Evolutionary conservation across 2,888 invertebrate genomes (phyloP).

Genomic region (Nymphalis polychloros): DNA sequence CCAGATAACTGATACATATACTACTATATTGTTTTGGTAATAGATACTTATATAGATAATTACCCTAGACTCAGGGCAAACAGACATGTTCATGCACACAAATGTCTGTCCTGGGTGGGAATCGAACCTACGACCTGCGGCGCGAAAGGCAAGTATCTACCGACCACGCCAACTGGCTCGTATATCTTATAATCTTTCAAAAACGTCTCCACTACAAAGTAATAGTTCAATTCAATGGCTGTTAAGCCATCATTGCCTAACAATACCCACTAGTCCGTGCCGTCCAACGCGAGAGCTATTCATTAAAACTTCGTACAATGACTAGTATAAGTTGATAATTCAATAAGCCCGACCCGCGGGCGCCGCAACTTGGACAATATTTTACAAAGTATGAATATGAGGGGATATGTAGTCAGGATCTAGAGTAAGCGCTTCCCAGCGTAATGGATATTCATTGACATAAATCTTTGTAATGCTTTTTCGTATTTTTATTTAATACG

Average conservation of each 20-base stretch:
- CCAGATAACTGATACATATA: no score
- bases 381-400: conserved; percentile 52
- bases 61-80: no score
- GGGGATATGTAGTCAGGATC: not conserved
- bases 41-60: no score
- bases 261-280: conserved; percentile 42
- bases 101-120: no score
- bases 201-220: not conserved
- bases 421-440: conserved; percentile 18
- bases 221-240: conserved; percentile 18
- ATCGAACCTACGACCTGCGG: no score
- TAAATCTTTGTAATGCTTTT: conserved; percentile 1
- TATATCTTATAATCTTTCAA: not conserved
- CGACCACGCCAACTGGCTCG: no score
- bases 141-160: no score
- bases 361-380: conserved; percentile 54
- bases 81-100: no score
- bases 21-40: no score
- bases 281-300: conserved; percentile 33
- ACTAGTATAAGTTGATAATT: conserved; percentile 67
- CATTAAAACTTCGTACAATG: conserved; percentile 75
- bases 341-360: conserved; percentile 63
- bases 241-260: conserved; percentile 29
- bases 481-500: conserved; percentile 4
- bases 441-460: conserved; percentile 9